These are phyloP conservation scores for Flexamia atlantica DNA, from an alignment of 2,888 invertebrate genomes.

Conservation along the genomic window DNA sequence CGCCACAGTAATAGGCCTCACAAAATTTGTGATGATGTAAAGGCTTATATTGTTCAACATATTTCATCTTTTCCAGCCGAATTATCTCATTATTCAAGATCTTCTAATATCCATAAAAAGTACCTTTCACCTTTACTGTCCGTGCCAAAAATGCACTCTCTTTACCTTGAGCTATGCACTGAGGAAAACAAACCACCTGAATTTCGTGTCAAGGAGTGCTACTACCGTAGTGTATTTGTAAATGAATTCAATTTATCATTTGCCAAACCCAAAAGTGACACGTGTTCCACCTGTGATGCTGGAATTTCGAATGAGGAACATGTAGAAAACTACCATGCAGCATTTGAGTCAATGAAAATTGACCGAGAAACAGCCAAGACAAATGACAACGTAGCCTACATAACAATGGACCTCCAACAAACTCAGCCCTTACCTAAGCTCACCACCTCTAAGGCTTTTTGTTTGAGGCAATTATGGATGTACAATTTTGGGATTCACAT, in stretches of 20 bases:
- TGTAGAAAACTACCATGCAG: conserved; percentile 61
- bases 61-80: conserved; percentile 58
- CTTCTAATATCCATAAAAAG: conserved; percentile 50
- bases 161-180: conserved; percentile 41
- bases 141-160: conserved; percentile 44
- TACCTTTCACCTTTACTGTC: conserved; percentile 51
- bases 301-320: conserved; percentile 65
- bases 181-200: conserved; percentile 11
- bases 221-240: conserved; percentile 49
- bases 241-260: conserved; percentile 65
- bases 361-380: conserved; percentile 62
- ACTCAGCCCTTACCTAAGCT: conserved; percentile 67
- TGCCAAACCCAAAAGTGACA: conserved; percentile 69
- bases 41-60: conserved; percentile 44
- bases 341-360: conserved; percentile 60
- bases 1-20: conserved; percentile 44
- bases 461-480: conserved; percentile 66
- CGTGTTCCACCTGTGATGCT: conserved; percentile 67
- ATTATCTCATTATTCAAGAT: conserved; percentile 53
- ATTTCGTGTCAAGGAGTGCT: conserved; percentile 37
- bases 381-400: conserved; percentile 55
- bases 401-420: conserved; percentile 67
- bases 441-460: conserved; percentile 68
- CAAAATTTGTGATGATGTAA: conserved; percentile 32
- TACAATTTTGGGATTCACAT: conserved; percentile 66